Conservation (phyloP, 1,140 invertebrate species). For the Calliopsis andreniformis region DNA sequence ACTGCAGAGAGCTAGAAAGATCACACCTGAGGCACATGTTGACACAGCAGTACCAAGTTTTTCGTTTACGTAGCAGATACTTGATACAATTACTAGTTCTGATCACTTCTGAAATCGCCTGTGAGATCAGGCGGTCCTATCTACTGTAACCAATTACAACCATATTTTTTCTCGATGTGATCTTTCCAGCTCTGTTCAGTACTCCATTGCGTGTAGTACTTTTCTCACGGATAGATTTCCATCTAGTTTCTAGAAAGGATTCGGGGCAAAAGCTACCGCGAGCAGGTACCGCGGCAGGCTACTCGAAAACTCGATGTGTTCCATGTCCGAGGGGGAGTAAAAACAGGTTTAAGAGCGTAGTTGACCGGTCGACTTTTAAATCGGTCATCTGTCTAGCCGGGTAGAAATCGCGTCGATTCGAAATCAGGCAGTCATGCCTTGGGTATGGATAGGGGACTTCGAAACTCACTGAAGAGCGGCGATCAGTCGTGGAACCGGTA, state of each 20-base stretch:
- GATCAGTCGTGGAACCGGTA: conserved; percentile 17
- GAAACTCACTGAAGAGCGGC: conserved; percentile 25
- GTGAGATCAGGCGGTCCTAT: no score
- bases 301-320: conserved; percentile 63
- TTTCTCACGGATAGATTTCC: conserved; percentile 12
- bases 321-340: conserved; percentile 60
- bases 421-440: conserved; percentile 14
- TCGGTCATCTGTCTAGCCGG: conserved; percentile 55
- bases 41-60: no score
- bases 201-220: no score
- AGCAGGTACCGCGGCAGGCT: conserved; percentile 43
- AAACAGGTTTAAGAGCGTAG: conserved; percentile 66
- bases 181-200: no score
- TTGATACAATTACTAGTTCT: no score
- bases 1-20: no score
- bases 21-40: no score
- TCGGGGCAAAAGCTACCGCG: conserved; percentile 21
- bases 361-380: conserved; percentile 61
- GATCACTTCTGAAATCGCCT: no score
- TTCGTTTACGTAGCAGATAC: no score
- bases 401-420: conserved; percentile 40
- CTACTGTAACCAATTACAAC: no score
- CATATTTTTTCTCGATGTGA: no score
- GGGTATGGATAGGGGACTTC: neutral
- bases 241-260: conserved; percentile 10